Base-by-base conservation (phyloP, 1,140 invertebrate species). In the Ceratina calcarata region DNA sequence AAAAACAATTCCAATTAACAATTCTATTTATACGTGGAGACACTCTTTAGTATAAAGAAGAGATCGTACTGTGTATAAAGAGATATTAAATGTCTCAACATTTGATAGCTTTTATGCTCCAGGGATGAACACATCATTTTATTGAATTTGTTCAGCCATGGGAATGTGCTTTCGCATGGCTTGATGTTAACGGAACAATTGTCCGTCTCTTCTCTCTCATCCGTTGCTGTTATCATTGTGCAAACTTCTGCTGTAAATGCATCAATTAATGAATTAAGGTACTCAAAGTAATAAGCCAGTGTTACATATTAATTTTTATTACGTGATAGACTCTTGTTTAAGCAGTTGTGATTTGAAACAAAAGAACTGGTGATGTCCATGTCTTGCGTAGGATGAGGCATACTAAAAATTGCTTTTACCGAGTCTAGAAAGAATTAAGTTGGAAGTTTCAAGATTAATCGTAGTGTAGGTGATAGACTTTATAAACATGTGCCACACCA, bases 131-230 rank as follows among this genome's bases (percentile, higher is more conserved):
- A 75, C 58, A 88, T 78, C 55, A 83, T 64, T 86, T 80, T 83
- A 37, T 85, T 85, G 61, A 90, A 89, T 69, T 86, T 83, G 60
- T 69, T 20, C n/a, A 89, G 37, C 90, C 91, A 91, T 67, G 78
- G 77, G 80, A 91, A 87, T 53, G 22, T 77, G 77, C 82, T 67
- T 72, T 86, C 77, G 2, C 67, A 62, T n/a, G 51, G 60, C 49
- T 70, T 77, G 12, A 51, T 24, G 60, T 75, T 60, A 27, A 65
- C 45, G 10, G 32, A 58, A 57, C 4, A 55, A 58, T n/a, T 70
- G 37, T 73, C 27, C 49, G 66, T 18, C 27, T 72, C 10, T 49
- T 66, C 24, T 60, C 53, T 76, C 58, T 77, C 58, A 69, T 68
- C 58, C 67, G 72, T 18, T 27, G 45, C 71, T 62, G 66, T 58